Evolutionary conservation across 2,888 invertebrate genomes (phyloP).

Genomic region (Pristionchus exspectatus): DNA sequence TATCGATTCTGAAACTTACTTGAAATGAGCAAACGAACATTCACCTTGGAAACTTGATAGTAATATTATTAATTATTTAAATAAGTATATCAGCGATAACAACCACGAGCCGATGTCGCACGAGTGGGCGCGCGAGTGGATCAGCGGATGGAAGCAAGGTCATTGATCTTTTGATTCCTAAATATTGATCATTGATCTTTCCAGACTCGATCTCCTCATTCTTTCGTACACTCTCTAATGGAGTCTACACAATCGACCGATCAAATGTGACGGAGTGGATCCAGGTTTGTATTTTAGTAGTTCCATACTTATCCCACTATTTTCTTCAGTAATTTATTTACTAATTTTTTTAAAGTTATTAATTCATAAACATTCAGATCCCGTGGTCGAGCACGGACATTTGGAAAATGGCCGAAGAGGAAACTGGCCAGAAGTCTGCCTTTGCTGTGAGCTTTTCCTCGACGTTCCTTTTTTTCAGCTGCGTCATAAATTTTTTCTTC

Average conservation of each 20-base stretch:
- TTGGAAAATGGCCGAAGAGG: conserved; percentile 62
- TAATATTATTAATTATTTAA: background rate
- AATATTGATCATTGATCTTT: background rate
- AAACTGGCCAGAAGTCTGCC: conserved; percentile 59
- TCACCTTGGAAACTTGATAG: background rate
- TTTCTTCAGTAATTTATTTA: background rate
- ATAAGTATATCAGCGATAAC: conserved; percentile 56
- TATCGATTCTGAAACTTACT: too few species aligned
- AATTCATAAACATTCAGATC: background rate
- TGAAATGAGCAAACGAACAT: too few species aligned
- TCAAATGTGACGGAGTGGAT: conserved; percentile 74
- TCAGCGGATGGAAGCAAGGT: conserved; percentile 69
- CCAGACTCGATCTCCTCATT: conserved; percentile 74
- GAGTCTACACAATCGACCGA: conserved; percentile 75
- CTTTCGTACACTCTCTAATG: conserved; percentile 76
- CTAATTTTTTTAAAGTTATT: background rate
- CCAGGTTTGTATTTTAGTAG: conserved; percentile 35
- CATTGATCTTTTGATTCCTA: background rate
- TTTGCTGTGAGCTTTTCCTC: too few species aligned
- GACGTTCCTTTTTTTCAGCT: too few species aligned
- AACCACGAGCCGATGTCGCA: conserved; percentile 70
- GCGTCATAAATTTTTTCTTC: too few species aligned
- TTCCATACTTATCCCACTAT: background rate
- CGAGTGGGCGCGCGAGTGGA: conserved; percentile 74
- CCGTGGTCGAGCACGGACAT: conserved; percentile 72